Conservation (phyloP, 2,888 invertebrate species). For the Drosophila robusta region DNA sequence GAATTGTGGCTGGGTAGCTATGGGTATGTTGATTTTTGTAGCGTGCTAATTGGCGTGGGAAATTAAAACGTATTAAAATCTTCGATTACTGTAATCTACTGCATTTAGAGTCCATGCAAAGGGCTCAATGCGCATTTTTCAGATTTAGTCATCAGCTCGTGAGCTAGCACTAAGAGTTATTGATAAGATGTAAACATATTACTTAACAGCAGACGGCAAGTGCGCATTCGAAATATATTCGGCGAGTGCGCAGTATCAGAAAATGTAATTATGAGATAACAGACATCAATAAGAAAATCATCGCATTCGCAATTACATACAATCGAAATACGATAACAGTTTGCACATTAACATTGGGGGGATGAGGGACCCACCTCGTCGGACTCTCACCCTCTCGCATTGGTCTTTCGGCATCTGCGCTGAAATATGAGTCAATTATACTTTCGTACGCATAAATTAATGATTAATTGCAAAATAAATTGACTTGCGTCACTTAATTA, state of each 20-base stretch:
- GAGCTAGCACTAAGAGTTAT: not conserved
- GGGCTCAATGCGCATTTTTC: constrained; percentile 4
- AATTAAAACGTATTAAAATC: not conserved
- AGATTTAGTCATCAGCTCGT: not conserved
- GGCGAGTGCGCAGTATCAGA: constrained; percentile 2
- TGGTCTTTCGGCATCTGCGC: constrained; percentile 32
- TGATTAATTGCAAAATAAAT: constrained; percentile 83
- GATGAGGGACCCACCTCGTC: not conserved
- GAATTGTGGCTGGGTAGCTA: not conserved
- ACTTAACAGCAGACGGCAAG: constrained; percentile 9
- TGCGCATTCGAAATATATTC: not conserved
- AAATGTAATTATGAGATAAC: constrained; percentile 32
- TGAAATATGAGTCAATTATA: constrained; percentile 80
- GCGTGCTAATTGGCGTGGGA: constrained; percentile 2
- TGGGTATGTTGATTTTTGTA: not conserved
- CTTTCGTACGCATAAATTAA: constrained; percentile 80
- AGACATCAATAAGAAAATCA: constrained; percentile 12
- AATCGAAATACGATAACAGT: constrained; percentile 50
- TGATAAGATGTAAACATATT: constrained; percentile 18
- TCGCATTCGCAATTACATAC: constrained; percentile 38
- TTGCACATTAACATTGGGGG: constrained; percentile 9
- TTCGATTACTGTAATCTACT: constrained; percentile 1
- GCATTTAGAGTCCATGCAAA: not conserved
- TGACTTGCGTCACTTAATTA: constrained; percentile 83
- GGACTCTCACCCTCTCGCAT: not conserved